Evolutionary conservation across 2,113 vertebrate species (phyloP), one percentile per base, ranked within the genome.

Genomic region (Monarcha castaneiventris): DNA sequence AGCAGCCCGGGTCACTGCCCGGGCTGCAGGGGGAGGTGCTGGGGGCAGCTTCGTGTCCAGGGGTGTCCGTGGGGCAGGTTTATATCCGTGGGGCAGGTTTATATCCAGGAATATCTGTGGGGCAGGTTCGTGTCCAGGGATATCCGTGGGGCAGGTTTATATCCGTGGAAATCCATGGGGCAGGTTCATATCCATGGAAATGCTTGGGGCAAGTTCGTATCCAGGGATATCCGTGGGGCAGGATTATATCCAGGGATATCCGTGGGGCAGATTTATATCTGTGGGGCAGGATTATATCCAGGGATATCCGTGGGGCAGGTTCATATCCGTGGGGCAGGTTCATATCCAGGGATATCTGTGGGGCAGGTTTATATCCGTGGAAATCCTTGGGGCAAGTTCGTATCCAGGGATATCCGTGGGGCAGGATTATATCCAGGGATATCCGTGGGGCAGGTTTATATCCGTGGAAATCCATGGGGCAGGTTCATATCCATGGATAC

Each of bases 1-100:
- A 58, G 20, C 16, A 21, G 71, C 4, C 18, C 4, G 1, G 21
- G 32, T n/a, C 14, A 1, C 9, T n/a, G 17, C 25, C 5, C 13
- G 0, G 4, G 39, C 9, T 2, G 7, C 17, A 35, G 66, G 48
- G 52, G 11, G 30, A 25, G 72, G 43, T 27, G 67, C 67, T 33
- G 55, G 29, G 51, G 35, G 13, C 37, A 37, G 37, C 37, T 37
- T 37, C 37, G 37, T 37, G 37, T 37, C 37, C 37, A 37, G 37
- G 37, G 37, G 10, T 37, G 37, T 37, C 37, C 10, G 37, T 37
- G 37, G 46, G 46, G 46, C 27, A 44, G 41, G 5, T 7, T 30
- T 41, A 14, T 3, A 41, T 39, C 16, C 7, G 3, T 46, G 44
- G 44, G 44, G 18, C 19, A 30, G 27, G 13, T 32, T 43, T 43